Percentiles rank a stretch among this genome's conserved stretches.
These are phyloP conservation scores for Drosophila birchii DNA, from an alignment of 2,888 invertebrate genomes.

Conservation along the genomic window DNA sequence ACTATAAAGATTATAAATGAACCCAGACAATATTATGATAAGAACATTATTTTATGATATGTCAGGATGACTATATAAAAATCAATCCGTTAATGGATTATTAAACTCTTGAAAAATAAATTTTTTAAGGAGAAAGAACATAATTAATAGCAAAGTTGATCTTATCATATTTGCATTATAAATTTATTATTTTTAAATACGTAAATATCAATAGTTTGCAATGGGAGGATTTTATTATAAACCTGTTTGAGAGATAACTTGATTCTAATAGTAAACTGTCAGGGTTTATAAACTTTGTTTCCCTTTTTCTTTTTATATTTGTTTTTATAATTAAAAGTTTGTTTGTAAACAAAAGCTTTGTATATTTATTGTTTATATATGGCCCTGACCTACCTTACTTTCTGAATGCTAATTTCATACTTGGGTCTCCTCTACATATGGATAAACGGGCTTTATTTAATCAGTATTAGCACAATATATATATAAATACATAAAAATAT, in stretches of 20 bases:
- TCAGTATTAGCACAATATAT: no score
- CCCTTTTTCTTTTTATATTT: no score
- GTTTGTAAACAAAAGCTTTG: not conserved
- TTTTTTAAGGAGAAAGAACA: not conserved
- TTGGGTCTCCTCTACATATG: not conserved
- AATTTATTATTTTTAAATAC: not conserved
- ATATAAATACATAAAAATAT: no score
- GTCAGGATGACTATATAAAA: not conserved
- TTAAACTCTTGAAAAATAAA: not conserved
- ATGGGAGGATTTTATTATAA: no score
- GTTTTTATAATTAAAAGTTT: not conserved
- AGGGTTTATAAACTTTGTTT: no score
- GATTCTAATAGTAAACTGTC: no score
- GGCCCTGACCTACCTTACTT: not conserved
- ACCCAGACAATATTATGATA: not conserved
- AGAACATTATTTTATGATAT: not conserved
- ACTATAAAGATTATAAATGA: constrained; percentile 2
- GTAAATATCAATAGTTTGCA: no score
- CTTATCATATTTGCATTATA: not conserved
- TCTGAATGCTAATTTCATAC: not conserved
- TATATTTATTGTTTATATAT: not conserved
- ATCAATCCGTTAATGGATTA: not conserved
- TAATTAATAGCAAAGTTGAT: not conserved
- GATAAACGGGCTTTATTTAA: not conserved
- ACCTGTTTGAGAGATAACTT: no score